These are phyloP conservation scores for Drosophila ambigua DNA, from an alignment of 1,140 invertebrate species.

Conservation along the genomic window DNA sequence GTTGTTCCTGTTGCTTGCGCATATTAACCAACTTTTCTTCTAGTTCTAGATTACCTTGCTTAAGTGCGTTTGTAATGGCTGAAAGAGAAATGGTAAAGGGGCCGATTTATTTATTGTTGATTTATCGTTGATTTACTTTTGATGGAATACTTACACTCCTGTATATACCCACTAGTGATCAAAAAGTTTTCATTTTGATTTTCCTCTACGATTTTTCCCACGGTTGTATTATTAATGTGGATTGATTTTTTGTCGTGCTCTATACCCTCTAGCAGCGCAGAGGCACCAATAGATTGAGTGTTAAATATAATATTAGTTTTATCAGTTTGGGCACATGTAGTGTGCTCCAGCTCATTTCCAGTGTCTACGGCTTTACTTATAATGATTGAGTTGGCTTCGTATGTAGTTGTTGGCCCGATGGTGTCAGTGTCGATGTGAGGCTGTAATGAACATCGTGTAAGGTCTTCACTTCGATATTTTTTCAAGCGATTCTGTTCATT, in stretches of 20 bases:
- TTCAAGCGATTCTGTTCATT: conserved; percentile 50
- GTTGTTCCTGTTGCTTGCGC: conserved; percentile 93
- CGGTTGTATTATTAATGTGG: conserved; percentile 10
- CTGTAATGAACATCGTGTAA: conserved; percentile 73
- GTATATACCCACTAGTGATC: conserved; percentile 94
- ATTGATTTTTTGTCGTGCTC: conserved; percentile 29
- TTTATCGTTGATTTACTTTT: too few relatives aligned
- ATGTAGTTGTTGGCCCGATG: conserved; percentile 50
- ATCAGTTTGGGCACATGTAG: conserved; percentile 61
- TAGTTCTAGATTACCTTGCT: conserved; percentile 95
- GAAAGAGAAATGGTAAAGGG: conserved; percentile 9
- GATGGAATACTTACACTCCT: conserved; percentile 85
- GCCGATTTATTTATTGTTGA: neutral
- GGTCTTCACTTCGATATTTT: conserved; percentile 64
- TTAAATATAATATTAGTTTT: conserved; percentile 50
- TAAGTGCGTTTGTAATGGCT: conserved; percentile 93
- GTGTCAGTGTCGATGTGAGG: conserved; percentile 64
- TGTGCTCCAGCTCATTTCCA: conserved; percentile 36
- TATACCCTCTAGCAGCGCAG: conserved; percentile 51
- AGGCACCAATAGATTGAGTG: conserved; percentile 31
- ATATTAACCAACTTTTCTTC: conserved; percentile 95
- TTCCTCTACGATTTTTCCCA: conserved; percentile 18
- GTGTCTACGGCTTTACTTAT: conserved; percentile 37
- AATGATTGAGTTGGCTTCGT: conserved; percentile 43
- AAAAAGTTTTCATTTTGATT: conserved; percentile 86